Conservation (phyloP, 1,140 invertebrate genomes). For the Drosophila nannoptera region DNA sequence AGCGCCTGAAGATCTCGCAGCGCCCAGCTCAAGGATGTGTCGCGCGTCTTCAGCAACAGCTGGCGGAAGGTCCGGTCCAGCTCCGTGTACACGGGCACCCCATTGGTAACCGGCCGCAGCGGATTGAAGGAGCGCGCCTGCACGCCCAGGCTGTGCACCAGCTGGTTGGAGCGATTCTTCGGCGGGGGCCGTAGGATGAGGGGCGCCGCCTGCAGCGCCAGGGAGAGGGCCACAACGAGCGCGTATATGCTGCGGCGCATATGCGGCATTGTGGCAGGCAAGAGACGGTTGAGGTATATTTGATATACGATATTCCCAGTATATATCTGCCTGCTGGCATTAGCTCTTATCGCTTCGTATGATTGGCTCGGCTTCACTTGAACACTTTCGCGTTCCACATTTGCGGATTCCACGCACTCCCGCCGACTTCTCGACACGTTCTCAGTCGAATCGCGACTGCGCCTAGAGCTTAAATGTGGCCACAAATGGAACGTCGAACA, state of each 20-base stretch:
- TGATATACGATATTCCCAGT: too few relatives aligned
- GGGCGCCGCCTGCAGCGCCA: neutral
- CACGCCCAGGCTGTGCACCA: slow-evolving; percentile 53
- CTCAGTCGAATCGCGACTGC: slow-evolving; percentile 53
- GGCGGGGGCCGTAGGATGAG: slow-evolving; percentile 20
- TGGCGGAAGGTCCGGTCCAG: slow-evolving; percentile 47
- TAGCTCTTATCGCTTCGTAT: too few relatives aligned
- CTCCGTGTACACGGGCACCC: slow-evolving; percentile 47
- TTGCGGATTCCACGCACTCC: slow-evolving; percentile 9
- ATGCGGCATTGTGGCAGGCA: slow-evolving; percentile 15
- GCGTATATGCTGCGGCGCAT: neutral
- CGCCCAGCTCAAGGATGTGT: slow-evolving; percentile 29
- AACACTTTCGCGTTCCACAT: too few relatives aligned
- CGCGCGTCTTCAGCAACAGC: slow-evolving; percentile 36
- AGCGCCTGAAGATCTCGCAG: slow-evolving; percentile 42
- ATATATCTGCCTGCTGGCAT: too few relatives aligned
- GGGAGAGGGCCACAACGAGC: neutral
- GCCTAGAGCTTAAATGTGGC: slow-evolving; percentile 50
- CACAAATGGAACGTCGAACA: slow-evolving; percentile 44
- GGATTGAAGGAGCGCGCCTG: slow-evolving; percentile 32
- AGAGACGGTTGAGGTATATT: too few relatives aligned
- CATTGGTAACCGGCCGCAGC: slow-evolving; percentile 21
- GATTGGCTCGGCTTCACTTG: too few relatives aligned
- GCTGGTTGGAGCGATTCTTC: slow-evolving; percentile 51
- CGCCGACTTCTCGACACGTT: slow-evolving; percentile 68